phyloP scores from a whole-genome alignment of 1,140 invertebrate genomes.

The Vanessa atalanta region DNA sequence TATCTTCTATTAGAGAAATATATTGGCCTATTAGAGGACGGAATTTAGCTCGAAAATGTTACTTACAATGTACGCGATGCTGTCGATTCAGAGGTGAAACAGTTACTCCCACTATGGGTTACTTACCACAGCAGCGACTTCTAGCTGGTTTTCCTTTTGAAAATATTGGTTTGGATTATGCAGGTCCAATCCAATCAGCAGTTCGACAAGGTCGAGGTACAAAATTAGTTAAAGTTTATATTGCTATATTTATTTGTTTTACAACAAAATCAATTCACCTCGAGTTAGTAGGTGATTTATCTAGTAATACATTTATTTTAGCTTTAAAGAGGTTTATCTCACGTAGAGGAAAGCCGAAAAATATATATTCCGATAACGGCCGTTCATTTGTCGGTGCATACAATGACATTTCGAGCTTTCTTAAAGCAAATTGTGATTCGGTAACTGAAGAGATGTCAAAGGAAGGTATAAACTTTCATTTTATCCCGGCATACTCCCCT shows the following conservation, averaged over 20 bases:
- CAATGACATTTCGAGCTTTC: too few relatives aligned
- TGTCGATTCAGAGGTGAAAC: constrained; percentile 13
- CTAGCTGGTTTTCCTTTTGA: constrained; percentile 22
- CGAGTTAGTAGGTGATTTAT: neutral
- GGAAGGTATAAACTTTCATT: too few relatives aligned
- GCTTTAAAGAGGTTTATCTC: neutral
- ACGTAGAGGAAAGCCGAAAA: too few relatives aligned
- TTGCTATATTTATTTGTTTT: constrained; percentile 36
- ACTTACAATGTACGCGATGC: constrained; percentile 19
- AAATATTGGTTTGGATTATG: constrained; percentile 27
- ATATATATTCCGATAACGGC: too few relatives aligned
- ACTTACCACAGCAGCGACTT: constrained; percentile 26
- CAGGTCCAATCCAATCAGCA: constrained; percentile 22
- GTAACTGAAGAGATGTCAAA: too few relatives aligned
- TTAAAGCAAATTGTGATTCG: too few relatives aligned
- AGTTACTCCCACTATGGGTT: constrained; percentile 26
- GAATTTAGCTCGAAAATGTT: constrained; percentile 24
- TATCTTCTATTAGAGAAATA: constrained; percentile 25
- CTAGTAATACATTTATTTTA: neutral
- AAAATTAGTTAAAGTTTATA: constrained; percentile 31
- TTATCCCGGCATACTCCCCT: too few relatives aligned
- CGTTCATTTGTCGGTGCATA: too few relatives aligned
- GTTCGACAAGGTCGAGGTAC: constrained; percentile 25
- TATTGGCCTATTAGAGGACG: constrained; percentile 32
- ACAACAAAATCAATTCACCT: constrained; percentile 30